Base-by-base conservation (phyloP, 1,140 invertebrate genomes). In the Zaprionus davidi region DNA sequence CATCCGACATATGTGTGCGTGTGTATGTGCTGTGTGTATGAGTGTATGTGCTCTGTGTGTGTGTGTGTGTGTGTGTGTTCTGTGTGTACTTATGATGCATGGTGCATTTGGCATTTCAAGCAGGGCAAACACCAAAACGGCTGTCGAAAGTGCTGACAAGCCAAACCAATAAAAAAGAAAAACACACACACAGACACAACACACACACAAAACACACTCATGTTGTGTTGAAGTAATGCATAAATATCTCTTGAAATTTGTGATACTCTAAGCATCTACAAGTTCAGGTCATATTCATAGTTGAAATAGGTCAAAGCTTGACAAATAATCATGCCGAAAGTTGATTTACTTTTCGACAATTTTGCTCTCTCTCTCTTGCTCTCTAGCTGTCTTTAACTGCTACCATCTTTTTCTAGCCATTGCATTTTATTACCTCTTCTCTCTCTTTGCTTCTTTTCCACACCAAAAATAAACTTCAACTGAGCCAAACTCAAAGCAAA, bases 111-210 rank as follows among this genome's bases (percentile, higher is more conserved):
- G 46, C 49, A 73, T 57, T 51, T 53, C 76, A 72, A 75, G 66
- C 51, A 57, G 51, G 24, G 57, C 64, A 82, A 72, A 76, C 55
- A 51, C 20, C 66, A 64, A 60, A 72, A 59, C 20, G 46, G 34
- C 71, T 79, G 80, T 79, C 81, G 63, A 72, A 79, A 72, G 49
- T 74, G 81, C 82, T 70, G 81, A 75, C 63, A 74, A 57, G 62
- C 51, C 62, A 56, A 46, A 65, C 24, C 31, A 49, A 64, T 55
- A 68, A 36, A 9, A 56, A 44, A 44, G 20, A 31, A 34, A 9
- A 15, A 26, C 49, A 34, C 65, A 58, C 41, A 41, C 24, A 41
- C 9, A 34, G 9, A 11, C 31, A 34, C 9, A 46, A 31, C 7
- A 31, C 28, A 9, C 41, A 20, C 41, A 46, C 41, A 17, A 55